These are phyloP conservation scores for Podargus strigoides DNA, from an alignment of 2,797 vertebrate genomes.

Conservation along the genomic window DNA sequence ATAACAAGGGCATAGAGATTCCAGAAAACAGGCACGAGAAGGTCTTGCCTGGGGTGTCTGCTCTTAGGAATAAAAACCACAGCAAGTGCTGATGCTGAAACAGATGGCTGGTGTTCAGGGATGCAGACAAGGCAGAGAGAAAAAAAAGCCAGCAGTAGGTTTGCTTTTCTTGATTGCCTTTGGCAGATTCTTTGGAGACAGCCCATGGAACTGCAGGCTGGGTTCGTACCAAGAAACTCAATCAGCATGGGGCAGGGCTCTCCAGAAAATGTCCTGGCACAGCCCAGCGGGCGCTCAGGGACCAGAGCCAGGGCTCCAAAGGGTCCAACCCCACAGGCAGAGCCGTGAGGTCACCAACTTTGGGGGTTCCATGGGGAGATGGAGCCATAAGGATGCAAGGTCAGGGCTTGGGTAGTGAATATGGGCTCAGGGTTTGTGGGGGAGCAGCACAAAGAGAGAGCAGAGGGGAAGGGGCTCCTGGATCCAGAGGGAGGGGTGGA, in stretches of 20 bases:
- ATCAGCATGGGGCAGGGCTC: neutral
- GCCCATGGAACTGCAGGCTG: neutral
- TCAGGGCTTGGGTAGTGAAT: neutral
- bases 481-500: neutral
- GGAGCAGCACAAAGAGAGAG: neutral
- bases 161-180: neutral
- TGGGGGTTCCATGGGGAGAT: neutral
- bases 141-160: neutral
- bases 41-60: neutral
- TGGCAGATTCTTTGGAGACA: neutral
- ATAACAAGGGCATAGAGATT: neutral
- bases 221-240: neutral
- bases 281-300: neutral
- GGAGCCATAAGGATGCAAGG: accelerated
- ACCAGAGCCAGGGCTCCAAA: neutral
- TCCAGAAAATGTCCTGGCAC: neutral
- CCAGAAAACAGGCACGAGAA: neutral
- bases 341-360: accelerated
- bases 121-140: neutral
- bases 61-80: neutral
- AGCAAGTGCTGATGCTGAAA: neutral
- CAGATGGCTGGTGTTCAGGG: neutral
- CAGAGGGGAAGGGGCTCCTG: accelerated
- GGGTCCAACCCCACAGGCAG: neutral
- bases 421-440: neutral